Evolutionary conservation across 2,113 vertebrate species (phyloP).

Genomic region (Lutjanus erythropterus): DNA sequence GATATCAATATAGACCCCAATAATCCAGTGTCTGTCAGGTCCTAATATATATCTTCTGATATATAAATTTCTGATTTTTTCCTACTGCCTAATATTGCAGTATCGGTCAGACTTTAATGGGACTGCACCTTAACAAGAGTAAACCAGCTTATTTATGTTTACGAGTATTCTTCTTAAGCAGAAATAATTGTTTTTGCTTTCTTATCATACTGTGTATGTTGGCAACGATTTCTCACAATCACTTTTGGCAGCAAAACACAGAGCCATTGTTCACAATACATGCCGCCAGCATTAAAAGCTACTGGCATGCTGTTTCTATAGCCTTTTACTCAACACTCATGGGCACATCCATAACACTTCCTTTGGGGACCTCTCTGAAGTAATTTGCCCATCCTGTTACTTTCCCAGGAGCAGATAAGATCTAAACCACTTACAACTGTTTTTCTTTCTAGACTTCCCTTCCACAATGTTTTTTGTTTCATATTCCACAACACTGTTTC

Average conservation of each 20-base stretch:
- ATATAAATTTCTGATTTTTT: no score
- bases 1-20: no score
- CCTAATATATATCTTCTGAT: no score
- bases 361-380: slow-evolving; percentile 48
- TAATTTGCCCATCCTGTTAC: slow-evolving; percentile 67
- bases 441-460: slow-evolving; percentile 36
- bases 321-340: slow-evolving; percentile 23
- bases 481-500: not conserved
- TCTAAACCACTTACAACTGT: slow-evolving; percentile 43
- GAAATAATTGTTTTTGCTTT: slow-evolving; percentile 12
- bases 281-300: slow-evolving; percentile 5
- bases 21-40: no score
- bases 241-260: slow-evolving; percentile 25
- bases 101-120: no score
- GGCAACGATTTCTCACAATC: slow-evolving; percentile 8
- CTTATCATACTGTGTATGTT: not conserved
- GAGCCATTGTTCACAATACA: slow-evolving; percentile 52
- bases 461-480: not conserved
- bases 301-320: slow-evolving; percentile 30
- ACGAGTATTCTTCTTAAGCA: not conserved
- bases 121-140: not conserved
- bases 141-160: slow-evolving; percentile 1
- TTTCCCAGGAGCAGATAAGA: slow-evolving; percentile 59
- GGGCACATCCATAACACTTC: slow-evolving; percentile 52
- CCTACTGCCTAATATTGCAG: no score